Conservation (phyloP, 2,888 invertebrate genomes). For the Eutolmus rufibarbis region DNA sequence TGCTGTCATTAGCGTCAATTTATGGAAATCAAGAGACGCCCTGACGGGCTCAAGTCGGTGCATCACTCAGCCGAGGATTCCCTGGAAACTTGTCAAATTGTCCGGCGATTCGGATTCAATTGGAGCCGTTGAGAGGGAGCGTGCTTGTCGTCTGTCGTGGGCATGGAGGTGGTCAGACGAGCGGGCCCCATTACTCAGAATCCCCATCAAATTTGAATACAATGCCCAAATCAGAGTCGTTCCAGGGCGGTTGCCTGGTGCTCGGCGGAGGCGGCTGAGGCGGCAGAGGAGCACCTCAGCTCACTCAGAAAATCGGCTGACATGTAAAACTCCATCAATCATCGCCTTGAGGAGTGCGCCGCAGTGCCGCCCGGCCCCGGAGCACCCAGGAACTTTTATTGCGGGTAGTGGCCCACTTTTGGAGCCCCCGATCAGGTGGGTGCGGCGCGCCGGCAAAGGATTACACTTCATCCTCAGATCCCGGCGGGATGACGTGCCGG, state of each 20-base stretch:
- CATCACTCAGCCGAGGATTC: conserved; percentile 13
- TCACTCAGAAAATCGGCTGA: conserved; percentile 45
- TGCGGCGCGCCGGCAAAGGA: conserved; percentile 26
- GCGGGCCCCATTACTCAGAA: conserved; percentile 42
- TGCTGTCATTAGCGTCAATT: conserved; percentile 24
- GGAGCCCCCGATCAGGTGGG: conserved; percentile 28
- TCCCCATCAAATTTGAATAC: conserved; percentile 48
- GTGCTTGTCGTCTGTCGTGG: neutral
- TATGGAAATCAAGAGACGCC: conserved; percentile 14
- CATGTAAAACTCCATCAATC: conserved; percentile 48
- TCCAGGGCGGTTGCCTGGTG: neutral
- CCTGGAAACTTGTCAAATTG: conserved; percentile 28
- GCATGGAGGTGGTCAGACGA: neutral
- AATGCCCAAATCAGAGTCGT: conserved; percentile 28
- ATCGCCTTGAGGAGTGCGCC: conserved; percentile 32
- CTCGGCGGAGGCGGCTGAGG: neutral
- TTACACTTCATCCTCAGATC: conserved; percentile 15
- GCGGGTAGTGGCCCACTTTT: neutral
- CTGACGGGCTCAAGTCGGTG: neutral
- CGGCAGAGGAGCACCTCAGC: conserved; percentile 28
- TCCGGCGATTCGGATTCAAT: neutral
- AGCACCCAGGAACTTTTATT: neutral
- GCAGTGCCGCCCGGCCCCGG: neutral
- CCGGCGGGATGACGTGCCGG: neutral
- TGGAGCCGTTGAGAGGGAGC: neutral